These are phyloP conservation scores for Peribatodes rhomboidaria DNA, from an alignment of 2,888 invertebrate species.

Conservation along the genomic window DNA sequence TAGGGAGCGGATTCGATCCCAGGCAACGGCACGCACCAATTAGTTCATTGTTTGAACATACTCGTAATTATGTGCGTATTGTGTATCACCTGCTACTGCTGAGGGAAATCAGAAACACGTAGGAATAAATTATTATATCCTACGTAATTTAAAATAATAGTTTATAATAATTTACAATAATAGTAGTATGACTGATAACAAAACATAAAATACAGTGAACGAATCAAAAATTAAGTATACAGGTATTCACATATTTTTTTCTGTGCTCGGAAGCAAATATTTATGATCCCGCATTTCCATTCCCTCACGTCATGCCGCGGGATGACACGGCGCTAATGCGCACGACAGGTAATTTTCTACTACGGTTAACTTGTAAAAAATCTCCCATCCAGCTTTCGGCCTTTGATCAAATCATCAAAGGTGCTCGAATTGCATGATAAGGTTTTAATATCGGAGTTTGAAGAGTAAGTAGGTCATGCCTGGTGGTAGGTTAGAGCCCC, in stretches of 20 bases:
- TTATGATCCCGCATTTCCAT: slow-evolving; percentile 21
- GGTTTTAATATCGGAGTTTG: slow-evolving; percentile 14
- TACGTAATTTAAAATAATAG: no score
- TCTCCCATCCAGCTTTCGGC: slow-evolving; percentile 15
- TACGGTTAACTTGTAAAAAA: slow-evolving; percentile 34
- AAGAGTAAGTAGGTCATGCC: slow-evolving; percentile 8
- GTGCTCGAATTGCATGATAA: slow-evolving; percentile 16
- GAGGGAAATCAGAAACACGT: no score
- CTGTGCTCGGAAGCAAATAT: slow-evolving; percentile 24
- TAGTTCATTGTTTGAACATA: no score
- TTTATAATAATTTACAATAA: no score
- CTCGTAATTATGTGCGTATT: no score
- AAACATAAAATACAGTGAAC: not conserved
- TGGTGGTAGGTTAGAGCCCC: no score
- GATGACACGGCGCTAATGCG: slow-evolving; percentile 34
- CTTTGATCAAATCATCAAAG: slow-evolving; percentile 38
- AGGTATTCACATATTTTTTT: not conserved
- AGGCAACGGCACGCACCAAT: no score
- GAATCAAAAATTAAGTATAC: not conserved
- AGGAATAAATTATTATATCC: no score
- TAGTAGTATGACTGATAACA: not conserved
- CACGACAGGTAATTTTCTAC: slow-evolving; percentile 45
- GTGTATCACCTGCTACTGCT: no score
- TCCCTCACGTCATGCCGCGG: slow-evolving; percentile 10
- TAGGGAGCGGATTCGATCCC: no score